These are phyloP conservation scores for Hemibagrus wyckioides DNA, from an alignment of 2,113 vertebrate species.

Conservation along the genomic window DNA sequence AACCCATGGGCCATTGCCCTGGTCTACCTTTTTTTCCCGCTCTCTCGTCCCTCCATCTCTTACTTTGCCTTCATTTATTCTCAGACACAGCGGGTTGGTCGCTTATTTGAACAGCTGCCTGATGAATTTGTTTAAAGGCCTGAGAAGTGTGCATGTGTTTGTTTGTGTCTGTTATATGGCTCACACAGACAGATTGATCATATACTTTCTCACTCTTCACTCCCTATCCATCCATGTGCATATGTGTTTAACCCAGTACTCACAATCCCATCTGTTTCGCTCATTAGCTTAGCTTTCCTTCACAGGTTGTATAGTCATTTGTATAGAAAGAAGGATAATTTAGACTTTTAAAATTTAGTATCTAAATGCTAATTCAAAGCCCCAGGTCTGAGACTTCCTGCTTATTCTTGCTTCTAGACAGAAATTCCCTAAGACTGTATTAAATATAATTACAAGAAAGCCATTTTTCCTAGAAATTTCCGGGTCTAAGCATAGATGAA, in stretches of 20 bases:
- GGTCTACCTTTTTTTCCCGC: too few species aligned
- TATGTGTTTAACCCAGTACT: conserved; percentile 5
- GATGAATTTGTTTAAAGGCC: conserved; percentile 14
- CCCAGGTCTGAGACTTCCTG: background rate
- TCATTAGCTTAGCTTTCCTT: conserved; percentile 32
- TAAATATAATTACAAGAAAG: background rate
- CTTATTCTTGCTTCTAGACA: background rate
- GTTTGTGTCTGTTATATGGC: conserved; percentile 21
- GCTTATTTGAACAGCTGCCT: conserved; percentile 19
- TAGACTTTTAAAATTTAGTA: conserved; percentile 16
- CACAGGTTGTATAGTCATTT: conserved; percentile 45
- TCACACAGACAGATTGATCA: background rate
- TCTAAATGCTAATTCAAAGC: conserved; percentile 2
- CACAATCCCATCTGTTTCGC: conserved; percentile 34
- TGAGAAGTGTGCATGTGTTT: background rate
- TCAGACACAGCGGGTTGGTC: conserved; percentile 13
- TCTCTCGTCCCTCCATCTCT: background rate
- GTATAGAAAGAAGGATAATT: conserved; percentile 34
- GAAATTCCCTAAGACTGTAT: background rate
- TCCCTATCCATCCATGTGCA: background rate
- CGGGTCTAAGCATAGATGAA: background rate
- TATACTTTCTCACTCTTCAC: background rate
- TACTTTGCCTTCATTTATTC: conserved; percentile 16
- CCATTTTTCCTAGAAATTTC: background rate
- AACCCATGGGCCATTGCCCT: conserved; percentile 10